Percentiles rank a stretch among this genome's conserved stretches.
Evolutionary conservation across 2,888 invertebrate species (phyloP).

Genomic region (Agapetus fuscipes): DNA sequence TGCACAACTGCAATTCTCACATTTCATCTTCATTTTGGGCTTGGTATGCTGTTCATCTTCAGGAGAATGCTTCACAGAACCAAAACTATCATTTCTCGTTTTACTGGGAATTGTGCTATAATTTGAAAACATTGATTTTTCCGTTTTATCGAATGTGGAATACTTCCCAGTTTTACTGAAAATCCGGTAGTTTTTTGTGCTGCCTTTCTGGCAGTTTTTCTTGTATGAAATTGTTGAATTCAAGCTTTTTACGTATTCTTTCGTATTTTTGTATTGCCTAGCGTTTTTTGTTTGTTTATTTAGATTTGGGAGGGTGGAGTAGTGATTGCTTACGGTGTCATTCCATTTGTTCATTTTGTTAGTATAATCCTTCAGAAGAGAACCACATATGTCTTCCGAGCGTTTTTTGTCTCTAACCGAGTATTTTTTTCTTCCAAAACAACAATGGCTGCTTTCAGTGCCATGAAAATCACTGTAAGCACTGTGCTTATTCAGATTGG

Average conservation of each 20-base stretch:
- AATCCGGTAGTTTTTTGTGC: too few relatives aligned
- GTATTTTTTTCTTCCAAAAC: too few relatives aligned
- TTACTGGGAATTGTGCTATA: neutral
- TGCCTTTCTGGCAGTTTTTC: constrained; percentile 28
- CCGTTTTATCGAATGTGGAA: neutral
- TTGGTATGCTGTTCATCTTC: constrained; percentile 17
- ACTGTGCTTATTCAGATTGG: constrained; percentile 9
- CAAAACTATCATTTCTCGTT: neutral
- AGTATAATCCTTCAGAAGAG: constrained; percentile 39
- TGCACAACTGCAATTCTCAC: too few relatives aligned
- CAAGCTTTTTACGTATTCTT: constrained; percentile 33
- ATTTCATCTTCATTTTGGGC: neutral
- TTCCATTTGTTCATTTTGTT: constrained; percentile 45
- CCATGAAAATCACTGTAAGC: neutral
- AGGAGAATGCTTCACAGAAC: neutral
- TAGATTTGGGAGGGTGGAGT: constrained; percentile 26
- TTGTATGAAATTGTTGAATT: constrained; percentile 35
- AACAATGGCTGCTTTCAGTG: neutral
- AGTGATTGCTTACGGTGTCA: constrained; percentile 36
- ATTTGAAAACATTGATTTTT: neutral
- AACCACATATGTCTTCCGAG: constrained; percentile 29
- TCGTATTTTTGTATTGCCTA: constrained; percentile 28
- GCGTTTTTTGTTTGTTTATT: constrained; percentile 27
- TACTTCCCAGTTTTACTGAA: too few relatives aligned
- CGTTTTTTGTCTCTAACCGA: constrained; percentile 1